Base-by-base conservation (phyloP, 2,888 invertebrate genomes). In the Euphydryas editha region DNA sequence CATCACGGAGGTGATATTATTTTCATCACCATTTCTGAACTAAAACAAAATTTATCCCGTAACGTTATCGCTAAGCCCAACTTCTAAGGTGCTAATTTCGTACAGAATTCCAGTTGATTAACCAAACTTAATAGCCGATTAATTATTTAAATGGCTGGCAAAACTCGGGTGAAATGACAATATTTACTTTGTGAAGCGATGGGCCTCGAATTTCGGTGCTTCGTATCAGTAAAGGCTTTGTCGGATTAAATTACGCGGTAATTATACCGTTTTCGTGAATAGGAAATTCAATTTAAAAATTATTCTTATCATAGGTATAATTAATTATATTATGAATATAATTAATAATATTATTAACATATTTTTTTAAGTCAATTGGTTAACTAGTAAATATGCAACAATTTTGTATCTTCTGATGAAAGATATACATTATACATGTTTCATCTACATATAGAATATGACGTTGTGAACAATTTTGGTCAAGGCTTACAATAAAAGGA, bases 71-170 rank as follows among this genome's bases (percentile, higher is more conserved):
- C 30, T 37, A 15, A 18, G 20, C n/a, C n/a, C n/a, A 39, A 37
- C 18, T 56, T 51, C 30, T 62, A 42, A 67, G 74, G 30, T 55
- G 69, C 42, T 57, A 62, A 51, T 66, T 46, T 65, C 37, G 37
- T 47, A 36, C 55, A 42, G 49, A 24, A 51, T 64, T 62, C 49
- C 42, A 11, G 20, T 65, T 65, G 42, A 65, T 65, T 59, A 62
- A 21, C 46, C 49, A n/a, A 21, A 42, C 59, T 49, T 62, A 65
- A 59, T 59, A 62, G 62, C 51, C 59, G 59, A 60, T 66, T 57
- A 62, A 65, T 59, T 59, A 65, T 62, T 62, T 65, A 20, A 68
- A 65, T 49, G 36, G 59, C 21, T 30, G 57, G 24, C 37, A 13
- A 49, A 37, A 44, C 24, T 37, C 51, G 30, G 51, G 56, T 24